Percentiles rank a stretch among this genome's conserved stretches.
Evolutionary conservation across 2,113 vertebrate genomes (phyloP).

Genomic region (Arothron firmamentum): DNA sequence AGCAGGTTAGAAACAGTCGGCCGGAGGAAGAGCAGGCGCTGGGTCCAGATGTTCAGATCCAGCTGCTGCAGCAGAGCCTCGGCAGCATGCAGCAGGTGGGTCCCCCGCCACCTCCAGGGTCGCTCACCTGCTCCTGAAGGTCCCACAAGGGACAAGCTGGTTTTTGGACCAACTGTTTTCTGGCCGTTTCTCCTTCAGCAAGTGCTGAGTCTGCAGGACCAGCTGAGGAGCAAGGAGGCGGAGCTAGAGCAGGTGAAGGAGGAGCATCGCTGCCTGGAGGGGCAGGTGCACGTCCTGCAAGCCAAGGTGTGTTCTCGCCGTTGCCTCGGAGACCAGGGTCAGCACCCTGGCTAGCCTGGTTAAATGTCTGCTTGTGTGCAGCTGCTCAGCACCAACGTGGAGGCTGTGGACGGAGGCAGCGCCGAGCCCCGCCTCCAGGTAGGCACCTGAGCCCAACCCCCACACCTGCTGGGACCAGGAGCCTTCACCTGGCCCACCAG

Average conservation of each 20-base stretch:
- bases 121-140: no score
- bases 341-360: no score
- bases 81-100: slow-evolving; percentile 92
- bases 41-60: slow-evolving; percentile 72
- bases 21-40: slow-evolving; percentile 81
- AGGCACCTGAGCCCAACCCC: slow-evolving; percentile 1
- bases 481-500: no score
- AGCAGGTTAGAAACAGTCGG: slow-evolving; percentile 77
- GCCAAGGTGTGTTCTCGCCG: slow-evolving; percentile 52
- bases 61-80: slow-evolving; percentile 89
- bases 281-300: slow-evolving; percentile 56
- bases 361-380: slow-evolving; percentile 5
- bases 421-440: slow-evolving; percentile 57
- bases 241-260: slow-evolving; percentile 89
- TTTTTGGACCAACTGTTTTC: no score
- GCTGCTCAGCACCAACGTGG: slow-evolving; percentile 30
- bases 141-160: no score
- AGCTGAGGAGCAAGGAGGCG: slow-evolving; percentile 83
- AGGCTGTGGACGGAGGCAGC: slow-evolving; percentile 29
- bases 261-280: slow-evolving; percentile 75
- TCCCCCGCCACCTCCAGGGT: no score
- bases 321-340: no score
- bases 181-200: slow-evolving; percentile 74
- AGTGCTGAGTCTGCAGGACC: slow-evolving; percentile 86
- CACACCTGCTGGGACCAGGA: no score